These are phyloP conservation scores for Leuciscus waleckii DNA, from an alignment of 2,797 vertebrate genomes.

Conservation along the genomic window DNA sequence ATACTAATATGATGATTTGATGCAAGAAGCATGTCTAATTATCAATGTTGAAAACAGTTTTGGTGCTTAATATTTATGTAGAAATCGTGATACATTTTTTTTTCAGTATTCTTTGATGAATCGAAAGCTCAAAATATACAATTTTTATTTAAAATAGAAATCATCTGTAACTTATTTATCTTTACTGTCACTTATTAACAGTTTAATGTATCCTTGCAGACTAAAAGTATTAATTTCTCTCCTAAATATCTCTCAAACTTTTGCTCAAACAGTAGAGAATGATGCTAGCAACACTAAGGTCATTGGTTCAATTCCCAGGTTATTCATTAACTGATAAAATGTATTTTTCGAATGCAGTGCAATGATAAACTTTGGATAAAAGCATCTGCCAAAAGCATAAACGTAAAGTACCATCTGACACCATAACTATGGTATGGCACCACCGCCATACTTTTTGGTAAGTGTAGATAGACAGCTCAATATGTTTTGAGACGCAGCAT, in stretches of 20 bases:
- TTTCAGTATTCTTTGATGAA: background rate
- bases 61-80: background rate
- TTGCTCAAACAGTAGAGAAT: background rate
- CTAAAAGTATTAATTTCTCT: background rate
- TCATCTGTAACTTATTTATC: background rate
- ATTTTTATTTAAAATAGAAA: background rate
- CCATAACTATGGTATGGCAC: background rate
- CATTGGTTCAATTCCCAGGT: background rate
- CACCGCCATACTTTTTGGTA: background rate
- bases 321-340: background rate
- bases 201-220: background rate
- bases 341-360: background rate
- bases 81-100: background rate
- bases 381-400: background rate
- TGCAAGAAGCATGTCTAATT: background rate
- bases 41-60: background rate
- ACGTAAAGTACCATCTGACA: background rate
- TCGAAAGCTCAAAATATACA: background rate
- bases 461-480: slow-evolving; percentile 1
- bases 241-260: no score
- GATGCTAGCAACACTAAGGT: background rate
- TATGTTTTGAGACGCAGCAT: background rate
- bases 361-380: background rate
- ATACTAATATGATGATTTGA: background rate
- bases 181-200: background rate